A percentile compares a stretch with the other conserved stretches of the same genome.
phyloP scores from a whole-genome alignment of 2,113 vertebrate species.

The Ceyx cyanopectus region DNA sequence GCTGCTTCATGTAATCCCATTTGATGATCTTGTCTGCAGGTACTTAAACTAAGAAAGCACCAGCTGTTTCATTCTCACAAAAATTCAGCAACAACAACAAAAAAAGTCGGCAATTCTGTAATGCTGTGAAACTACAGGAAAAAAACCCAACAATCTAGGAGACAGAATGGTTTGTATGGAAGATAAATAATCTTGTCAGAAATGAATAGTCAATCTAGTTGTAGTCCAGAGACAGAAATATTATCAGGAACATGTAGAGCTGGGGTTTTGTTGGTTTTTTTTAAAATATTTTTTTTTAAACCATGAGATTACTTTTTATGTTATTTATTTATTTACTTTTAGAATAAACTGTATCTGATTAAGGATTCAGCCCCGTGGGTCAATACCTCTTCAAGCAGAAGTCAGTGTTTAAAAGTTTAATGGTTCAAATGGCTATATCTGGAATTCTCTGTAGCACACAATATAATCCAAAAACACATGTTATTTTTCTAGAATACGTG shows the following conservation, averaged over 20 bases:
- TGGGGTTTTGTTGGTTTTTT: background rate
- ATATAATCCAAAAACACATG: rapidly evolving
- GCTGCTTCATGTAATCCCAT: background rate
- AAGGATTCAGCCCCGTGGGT: background rate
- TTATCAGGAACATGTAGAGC: background rate
- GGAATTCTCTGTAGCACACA: background rate
- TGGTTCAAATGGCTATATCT: background rate
- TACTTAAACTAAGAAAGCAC: background rate
- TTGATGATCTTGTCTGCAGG: background rate
- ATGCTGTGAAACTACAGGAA: background rate
- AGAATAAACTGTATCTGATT: background rate
- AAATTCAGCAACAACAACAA: background rate
- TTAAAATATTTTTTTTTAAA: background rate
- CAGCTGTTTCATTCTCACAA: background rate
- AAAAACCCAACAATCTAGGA: background rate
- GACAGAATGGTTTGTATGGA: background rate
- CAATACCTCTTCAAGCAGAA: background rate
- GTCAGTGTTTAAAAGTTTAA: background rate
- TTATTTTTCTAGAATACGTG: background rate
- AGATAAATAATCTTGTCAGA: background rate
- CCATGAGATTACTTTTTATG: background rate
- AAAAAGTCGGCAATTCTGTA: background rate
- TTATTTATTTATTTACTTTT: background rate
- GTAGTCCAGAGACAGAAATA: background rate
- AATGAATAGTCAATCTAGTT: background rate